Percentiles rank a stretch among this genome's conserved stretches.
phyloP scores from a whole-genome alignment of 2,797 vertebrate genomes.

The Sebastes steindachneri region DNA sequence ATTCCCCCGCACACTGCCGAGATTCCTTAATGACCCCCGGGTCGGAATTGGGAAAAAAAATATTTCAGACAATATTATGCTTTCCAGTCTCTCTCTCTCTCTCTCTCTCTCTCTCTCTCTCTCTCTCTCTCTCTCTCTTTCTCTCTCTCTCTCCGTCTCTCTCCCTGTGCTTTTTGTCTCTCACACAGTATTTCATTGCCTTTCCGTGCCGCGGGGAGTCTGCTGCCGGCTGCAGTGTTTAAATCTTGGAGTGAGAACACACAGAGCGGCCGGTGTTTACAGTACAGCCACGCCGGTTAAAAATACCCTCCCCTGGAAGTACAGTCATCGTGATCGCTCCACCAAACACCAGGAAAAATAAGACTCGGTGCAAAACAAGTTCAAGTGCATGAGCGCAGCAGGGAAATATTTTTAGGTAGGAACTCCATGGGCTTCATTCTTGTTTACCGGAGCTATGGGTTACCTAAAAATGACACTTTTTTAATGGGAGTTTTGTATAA shows the following conservation, averaged over 20 bases:
- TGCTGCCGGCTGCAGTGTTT: slow-evolving; percentile 53
- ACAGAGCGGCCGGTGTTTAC: slow-evolving; percentile 71
- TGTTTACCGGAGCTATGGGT: not conserved
- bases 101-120: not conserved
- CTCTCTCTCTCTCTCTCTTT: not conserved
- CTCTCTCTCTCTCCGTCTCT: not conserved
- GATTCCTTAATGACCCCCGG: slow-evolving; percentile 49
- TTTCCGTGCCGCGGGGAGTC: slow-evolving; percentile 51
- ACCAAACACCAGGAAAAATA: slow-evolving; percentile 50
- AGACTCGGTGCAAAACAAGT: slow-evolving; percentile 22
- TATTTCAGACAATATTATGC: slow-evolving; percentile 60
- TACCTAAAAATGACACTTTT: not conserved
- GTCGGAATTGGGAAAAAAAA: slow-evolving; percentile 38
- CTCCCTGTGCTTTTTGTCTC: slow-evolving; percentile 35
- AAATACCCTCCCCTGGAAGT: slow-evolving; percentile 70
- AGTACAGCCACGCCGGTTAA: slow-evolving; percentile 65
- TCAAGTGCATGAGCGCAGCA: not conserved
- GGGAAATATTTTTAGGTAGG: not conserved
- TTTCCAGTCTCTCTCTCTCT: slow-evolving; percentile 14
- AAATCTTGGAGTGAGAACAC: slow-evolving; percentile 74
- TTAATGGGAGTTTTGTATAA: not conserved
- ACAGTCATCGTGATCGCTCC: slow-evolving; percentile 43
- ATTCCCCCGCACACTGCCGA: slow-evolving; percentile 5
- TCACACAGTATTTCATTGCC: slow-evolving; percentile 55
- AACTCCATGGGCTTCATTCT: not conserved